phyloP scores from a whole-genome alignment of 2,113 vertebrate species.

The Notarius lentiginosus region DNA sequence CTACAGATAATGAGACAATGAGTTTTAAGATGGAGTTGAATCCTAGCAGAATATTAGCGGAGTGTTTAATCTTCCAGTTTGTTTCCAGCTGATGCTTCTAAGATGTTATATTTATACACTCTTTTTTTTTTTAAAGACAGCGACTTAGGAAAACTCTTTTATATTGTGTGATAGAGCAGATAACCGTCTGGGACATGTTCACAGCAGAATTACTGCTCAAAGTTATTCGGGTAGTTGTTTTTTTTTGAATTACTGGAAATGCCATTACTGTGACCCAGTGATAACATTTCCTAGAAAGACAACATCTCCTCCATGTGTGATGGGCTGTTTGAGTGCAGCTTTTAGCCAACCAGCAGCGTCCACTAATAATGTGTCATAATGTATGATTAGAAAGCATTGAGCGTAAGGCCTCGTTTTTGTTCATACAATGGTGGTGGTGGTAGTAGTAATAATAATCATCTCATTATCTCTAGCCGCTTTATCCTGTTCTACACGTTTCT shows the following conservation, averaged over 20 bases:
- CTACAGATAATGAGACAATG: no score
- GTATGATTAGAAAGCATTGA: neutral
- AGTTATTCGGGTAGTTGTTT: neutral
- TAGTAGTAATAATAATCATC: neutral
- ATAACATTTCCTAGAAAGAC: neutral
- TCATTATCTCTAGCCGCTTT: no score
- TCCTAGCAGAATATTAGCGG: neutral
- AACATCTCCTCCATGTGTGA: neutral
- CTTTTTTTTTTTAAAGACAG: no score
- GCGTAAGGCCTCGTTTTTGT: neutral
- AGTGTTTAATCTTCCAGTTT: neutral
- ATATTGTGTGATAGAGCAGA: neutral
- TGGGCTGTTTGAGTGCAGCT: neutral
- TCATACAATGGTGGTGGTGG: neutral
- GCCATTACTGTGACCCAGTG: neutral
- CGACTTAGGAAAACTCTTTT: neutral
- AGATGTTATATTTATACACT: neutral
- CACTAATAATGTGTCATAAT: neutral
- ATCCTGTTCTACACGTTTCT: neutral
- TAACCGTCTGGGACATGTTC: neutral
- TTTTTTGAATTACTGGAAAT: conserved; percentile 6
- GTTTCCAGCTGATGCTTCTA: neutral
- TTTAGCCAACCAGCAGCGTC: neutral
- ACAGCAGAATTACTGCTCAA: neutral
- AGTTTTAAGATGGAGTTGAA: neutral